Evolutionary conservation across 2,113 vertebrate genomes (phyloP), one percentile per base, ranked within the genome.

Genomic region (Malurus cyaneus): DNA sequence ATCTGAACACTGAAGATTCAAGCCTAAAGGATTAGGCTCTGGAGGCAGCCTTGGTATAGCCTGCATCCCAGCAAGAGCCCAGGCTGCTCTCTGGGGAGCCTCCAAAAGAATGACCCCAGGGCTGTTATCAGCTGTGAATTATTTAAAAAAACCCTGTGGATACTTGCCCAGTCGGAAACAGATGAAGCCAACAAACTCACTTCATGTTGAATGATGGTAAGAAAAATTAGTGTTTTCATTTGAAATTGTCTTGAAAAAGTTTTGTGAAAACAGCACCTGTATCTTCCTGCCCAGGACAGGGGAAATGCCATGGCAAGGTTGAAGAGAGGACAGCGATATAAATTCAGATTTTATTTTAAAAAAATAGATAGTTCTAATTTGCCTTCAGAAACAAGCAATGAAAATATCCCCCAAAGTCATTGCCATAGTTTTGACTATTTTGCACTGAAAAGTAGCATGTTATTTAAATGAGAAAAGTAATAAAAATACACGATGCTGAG

Each of bases 191-290:
- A 90, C 52, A 88, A 80, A 89, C 14, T 77, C 32, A 24, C 19
- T 69, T 36, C 2, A 13, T 46, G 46, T 14, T 69, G 39, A 84
- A 44, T n/a, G 61, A 89, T 0, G 0, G 41, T 11, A 61, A 67
- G 47, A 87, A 91, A 86, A 94, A 79, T 34, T 52, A n/a, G 6
- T 53, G 36, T 46, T 81, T 94, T 59, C 15, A 39, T 72, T 62
- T 69, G 42, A 81, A 88, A 53, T 4, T 62, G 15, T 65, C 59
- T 61, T 46, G 20, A 74, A 41, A 72, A 60, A 87, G 15, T 67
- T 81, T 64, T 83, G 66, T 86, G 82, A 73, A 94, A 96, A 86
- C 42, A 80, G 39, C 92, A 96, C 64, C 90, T 90, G 79, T 57
- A 69, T 32, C 32, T 95, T 92, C 79, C 74, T 73, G 79, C 13